A percentile compares a stretch with the other conserved stretches of the same genome.
These are phyloP conservation scores for Camelus dromedarius DNA, from an alignment of 2,113 vertebrate genomes.

Conservation along the genomic window DNA sequence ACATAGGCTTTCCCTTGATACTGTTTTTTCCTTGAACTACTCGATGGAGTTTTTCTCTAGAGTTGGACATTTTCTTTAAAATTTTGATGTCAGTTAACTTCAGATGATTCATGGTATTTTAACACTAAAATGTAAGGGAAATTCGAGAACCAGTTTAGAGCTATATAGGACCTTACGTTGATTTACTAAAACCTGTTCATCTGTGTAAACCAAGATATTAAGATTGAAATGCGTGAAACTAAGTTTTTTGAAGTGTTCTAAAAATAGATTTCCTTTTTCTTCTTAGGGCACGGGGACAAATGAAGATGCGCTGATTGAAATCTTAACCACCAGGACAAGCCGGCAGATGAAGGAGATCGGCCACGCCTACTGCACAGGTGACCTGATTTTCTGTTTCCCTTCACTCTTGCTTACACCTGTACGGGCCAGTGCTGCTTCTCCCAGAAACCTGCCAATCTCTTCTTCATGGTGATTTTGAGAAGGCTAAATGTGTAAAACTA, in stretches of 20 bases:
- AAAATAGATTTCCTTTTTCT: not conserved
- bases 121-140: not conserved
- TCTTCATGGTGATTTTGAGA: conserved; percentile 4
- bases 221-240: conserved; percentile 42
- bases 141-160: conserved; percentile 14
- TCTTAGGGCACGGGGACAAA: conserved; percentile 90
- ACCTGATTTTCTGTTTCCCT: not conserved
- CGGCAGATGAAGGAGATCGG: conserved; percentile 90
- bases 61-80: not conserved
- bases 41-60: not conserved
- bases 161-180: not conserved
- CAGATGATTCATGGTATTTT: conserved; percentile 51
- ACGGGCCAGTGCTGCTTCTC: not conserved
- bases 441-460: not conserved
- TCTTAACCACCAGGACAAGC: conserved; percentile 92
- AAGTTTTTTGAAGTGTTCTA: conserved; percentile 30
- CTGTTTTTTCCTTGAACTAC: not conserved
- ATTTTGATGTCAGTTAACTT: not conserved
- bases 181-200: conserved; percentile 1
- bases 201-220: not conserved
- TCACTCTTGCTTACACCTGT: not conserved
- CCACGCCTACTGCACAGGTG: conserved; percentile 91
- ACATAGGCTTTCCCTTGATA: not conserved
- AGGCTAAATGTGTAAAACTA: not conserved
- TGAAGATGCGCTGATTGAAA: conserved; percentile 91